Conservation (phyloP, 2,113 vertebrate genomes). For the Ahaetulla prasina region DNA sequence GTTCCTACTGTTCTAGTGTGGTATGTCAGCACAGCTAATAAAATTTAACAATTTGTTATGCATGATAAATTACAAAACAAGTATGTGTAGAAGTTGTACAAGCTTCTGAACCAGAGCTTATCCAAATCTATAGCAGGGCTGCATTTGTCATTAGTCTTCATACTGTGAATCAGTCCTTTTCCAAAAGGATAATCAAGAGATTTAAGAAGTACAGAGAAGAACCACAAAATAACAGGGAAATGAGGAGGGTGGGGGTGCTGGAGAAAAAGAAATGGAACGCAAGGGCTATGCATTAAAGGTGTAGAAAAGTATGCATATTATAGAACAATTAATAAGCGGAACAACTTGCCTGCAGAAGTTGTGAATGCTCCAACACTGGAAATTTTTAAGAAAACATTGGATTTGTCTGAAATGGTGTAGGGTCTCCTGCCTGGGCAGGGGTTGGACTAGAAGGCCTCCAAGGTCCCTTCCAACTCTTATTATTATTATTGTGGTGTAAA, state of each 20-base stretch:
- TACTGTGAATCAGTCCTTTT: not conserved
- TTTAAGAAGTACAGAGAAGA: not conserved
- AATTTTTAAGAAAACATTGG: no score
- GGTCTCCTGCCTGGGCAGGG: no score
- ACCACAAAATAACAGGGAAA: not conserved
- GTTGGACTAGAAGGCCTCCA: no score
- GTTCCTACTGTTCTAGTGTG: not conserved
- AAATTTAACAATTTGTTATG: not conserved
- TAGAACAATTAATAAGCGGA: no score
- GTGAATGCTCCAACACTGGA: no score
- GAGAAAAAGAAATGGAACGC: not conserved
- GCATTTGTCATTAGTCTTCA: not conserved
- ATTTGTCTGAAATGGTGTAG: no score
- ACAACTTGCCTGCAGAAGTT: no score
- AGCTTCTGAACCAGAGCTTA: not conserved
- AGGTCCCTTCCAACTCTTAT: no score
- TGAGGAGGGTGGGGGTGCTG: not conserved
- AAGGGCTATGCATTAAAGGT: not conserved
- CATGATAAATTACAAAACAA: not conserved
- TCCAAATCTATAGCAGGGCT: not conserved
- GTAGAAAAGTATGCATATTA: not conserved
- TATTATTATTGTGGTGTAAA: not conserved
- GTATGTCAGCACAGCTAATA: not conserved
- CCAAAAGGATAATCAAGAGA: not conserved
- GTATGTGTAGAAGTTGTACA: not conserved